Evolutionary conservation across 2,797 vertebrate genomes (phyloP), one percentile per base, ranked within the genome.

Genomic region (Apogon hyalosoma): DNA sequence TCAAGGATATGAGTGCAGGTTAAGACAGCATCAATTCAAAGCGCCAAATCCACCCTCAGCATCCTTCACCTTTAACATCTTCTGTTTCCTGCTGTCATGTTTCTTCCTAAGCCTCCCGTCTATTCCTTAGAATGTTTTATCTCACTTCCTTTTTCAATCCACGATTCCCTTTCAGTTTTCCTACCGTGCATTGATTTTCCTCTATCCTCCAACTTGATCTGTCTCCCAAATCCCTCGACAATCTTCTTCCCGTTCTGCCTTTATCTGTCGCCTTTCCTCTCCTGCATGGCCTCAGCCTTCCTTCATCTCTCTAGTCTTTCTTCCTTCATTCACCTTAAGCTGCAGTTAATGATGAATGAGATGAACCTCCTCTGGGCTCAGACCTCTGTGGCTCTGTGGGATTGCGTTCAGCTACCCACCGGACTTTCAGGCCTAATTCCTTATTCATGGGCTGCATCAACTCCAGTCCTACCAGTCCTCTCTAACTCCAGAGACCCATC

Each of bases 261-360:
- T 81, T 62, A 68, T 85, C 79, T 78, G 64, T 73, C 75, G 41
- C 61, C 62, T 63, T 72, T 46, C 45, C 41, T 70, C 73, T 77
- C 65, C 66, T n/a, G 38, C 64, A 33, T 21, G 24, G 15, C 54
- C 69, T 72, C 60, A 21, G 13, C 31, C 50, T 52, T 46, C 61
- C 64, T 67, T 80, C 69, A 75, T 83, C 66, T 79, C 57, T 50
- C 40, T 4, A 54, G 51, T 73, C 41, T 39, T 53, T 68, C 39
- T 62, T 38, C 58, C 68, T 73, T 82, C 79, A 67, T 80, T 87
- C 85, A 86, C 79, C 69, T 81, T 63, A 85, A 88, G 77, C 73
- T 73, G 54, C 77, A 77, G 83, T 83, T 88, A 86, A 91, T 88
- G 86, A 88, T 90, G 79, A 88, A 90, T 87, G 85, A 88, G 74